These are phyloP conservation scores for Brachyrhaphis roseni DNA, from an alignment of 2,797 vertebrate genomes.

Conservation along the genomic window DNA sequence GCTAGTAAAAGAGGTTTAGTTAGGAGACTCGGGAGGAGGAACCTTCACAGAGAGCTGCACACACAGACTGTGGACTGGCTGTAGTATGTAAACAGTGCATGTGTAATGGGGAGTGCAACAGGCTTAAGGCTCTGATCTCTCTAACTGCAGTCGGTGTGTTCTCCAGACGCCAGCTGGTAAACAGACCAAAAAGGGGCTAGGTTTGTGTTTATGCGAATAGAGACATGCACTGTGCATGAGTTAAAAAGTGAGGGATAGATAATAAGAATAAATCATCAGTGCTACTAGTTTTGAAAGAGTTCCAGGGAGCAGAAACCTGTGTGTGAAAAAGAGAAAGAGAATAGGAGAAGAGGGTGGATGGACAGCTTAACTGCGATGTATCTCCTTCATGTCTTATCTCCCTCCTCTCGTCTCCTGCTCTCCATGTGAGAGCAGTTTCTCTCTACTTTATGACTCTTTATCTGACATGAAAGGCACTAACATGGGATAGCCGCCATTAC, in stretches of 20 bases:
- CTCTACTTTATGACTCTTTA: slow-evolving; percentile 84
- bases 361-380: slow-evolving; percentile 71
- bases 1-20: slow-evolving; percentile 75
- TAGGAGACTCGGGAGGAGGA: slow-evolving; percentile 64
- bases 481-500: slow-evolving; percentile 82
- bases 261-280: slow-evolving; percentile 43
- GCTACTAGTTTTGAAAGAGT: slow-evolving; percentile 10
- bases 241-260: slow-evolving; percentile 32
- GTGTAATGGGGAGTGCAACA: slow-evolving; percentile 64
- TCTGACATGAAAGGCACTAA: slow-evolving; percentile 84
- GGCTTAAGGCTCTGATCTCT: slow-evolving; percentile 72
- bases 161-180: slow-evolving; percentile 81
- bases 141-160: slow-evolving; percentile 62
- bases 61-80: slow-evolving; percentile 57
- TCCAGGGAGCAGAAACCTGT: slow-evolving; percentile 25
- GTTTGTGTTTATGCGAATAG: slow-evolving; percentile 60
- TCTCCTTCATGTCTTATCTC: slow-evolving; percentile 78
- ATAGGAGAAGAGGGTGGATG: slow-evolving; percentile 45
- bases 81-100: slow-evolving; percentile 71
- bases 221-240: slow-evolving; percentile 26
- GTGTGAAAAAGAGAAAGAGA: slow-evolving; percentile 24
- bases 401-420: slow-evolving; percentile 64
- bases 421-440: slow-evolving; percentile 74
- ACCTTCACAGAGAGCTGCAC: slow-evolving; percentile 68
- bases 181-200: slow-evolving; percentile 63